A percentile compares a stretch with the other conserved stretches of the same genome.
These are phyloP conservation scores for Sebastes diaconus DNA, from an alignment of 2,797 vertebrate genomes.

Conservation along the genomic window DNA sequence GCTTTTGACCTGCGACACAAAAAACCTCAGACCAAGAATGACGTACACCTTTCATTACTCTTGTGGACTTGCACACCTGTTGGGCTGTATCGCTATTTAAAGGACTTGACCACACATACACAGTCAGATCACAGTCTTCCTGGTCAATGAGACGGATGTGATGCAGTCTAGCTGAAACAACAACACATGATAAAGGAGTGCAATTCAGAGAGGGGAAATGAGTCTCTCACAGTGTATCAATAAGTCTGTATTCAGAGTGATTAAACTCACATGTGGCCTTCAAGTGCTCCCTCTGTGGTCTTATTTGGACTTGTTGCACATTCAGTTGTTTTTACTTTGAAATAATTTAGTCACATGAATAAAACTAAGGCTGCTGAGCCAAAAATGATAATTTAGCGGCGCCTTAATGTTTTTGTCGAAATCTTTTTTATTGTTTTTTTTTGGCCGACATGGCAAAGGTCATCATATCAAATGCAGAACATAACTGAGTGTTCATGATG, in stretches of 20 bases:
- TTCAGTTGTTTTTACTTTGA: constrained; percentile 12
- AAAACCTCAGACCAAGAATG: background rate
- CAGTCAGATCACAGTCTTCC: background rate
- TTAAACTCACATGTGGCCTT: background rate
- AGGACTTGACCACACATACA: background rate
- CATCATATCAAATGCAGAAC: too few species aligned
- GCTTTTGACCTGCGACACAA: background rate
- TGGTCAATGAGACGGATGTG: background rate
- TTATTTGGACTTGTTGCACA: constrained; percentile 19
- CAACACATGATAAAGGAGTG: background rate
- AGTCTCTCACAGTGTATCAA: background rate
- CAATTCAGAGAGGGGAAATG: background rate
- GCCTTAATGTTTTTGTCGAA: background rate
- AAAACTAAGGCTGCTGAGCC: constrained; percentile 2
- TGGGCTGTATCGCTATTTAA: background rate
- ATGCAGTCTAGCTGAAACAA: background rate
- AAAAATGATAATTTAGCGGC: background rate
- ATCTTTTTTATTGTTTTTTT: too few species aligned
- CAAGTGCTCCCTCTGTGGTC: background rate
- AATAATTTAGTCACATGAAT: background rate
- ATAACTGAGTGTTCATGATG: too few species aligned
- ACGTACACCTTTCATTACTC: background rate
- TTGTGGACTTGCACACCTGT: background rate
- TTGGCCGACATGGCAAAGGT: too few species aligned
- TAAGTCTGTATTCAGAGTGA: background rate